Base-by-base conservation (phyloP, 2,888 invertebrate genomes). In the Neoscelio sp. region DNA sequence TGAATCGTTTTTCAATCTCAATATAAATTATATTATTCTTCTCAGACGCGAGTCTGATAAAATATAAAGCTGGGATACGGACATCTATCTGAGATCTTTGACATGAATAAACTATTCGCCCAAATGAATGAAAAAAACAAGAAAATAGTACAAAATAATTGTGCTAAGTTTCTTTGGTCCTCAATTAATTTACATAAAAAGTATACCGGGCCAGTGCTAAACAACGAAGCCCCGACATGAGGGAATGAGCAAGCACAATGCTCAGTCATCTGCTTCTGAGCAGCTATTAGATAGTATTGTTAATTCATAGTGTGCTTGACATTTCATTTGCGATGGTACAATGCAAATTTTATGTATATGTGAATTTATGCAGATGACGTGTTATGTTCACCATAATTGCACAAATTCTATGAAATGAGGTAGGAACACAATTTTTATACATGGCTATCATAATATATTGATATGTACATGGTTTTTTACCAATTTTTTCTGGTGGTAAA, bases 271-370 rank as follows among this genome's bases (percentile, higher is more conserved):
- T 85, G 85, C 82, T 80, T 83, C 84, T 85, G 86, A 87, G 82
- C 83, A 84, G 83, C 84, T 83, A 87, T 87, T 87, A 85, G 88
- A 87, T 87, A 87, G 86, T 87, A 88, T 88, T 88, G 88, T 88
- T 88, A 87, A 88, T 87, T 87, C 86, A 85, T 86, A 85, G 86
- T 87, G 87, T 80, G 81, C 81, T 84, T 88, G 88, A 88, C 88
- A 83, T 88, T 88, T 87, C 87, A 87, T 88, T 88, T 88, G 82
- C 84, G 80, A 76, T 54, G 33, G 80, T 68, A 87, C 85, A 87
- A 87, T 87, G 64, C 78, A 58, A 38, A 20, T 54, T 50, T 71
- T 54, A 58, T 68, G 70, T 65, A 50, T 67, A 44, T 48, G 71
- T 23, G 38, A 18, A 60, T 56, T 58, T 35, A 65, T 30, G 40